Evolutionary conservation across 2,113 vertebrate species (phyloP).

Genomic region (Strix aluco): DNA sequence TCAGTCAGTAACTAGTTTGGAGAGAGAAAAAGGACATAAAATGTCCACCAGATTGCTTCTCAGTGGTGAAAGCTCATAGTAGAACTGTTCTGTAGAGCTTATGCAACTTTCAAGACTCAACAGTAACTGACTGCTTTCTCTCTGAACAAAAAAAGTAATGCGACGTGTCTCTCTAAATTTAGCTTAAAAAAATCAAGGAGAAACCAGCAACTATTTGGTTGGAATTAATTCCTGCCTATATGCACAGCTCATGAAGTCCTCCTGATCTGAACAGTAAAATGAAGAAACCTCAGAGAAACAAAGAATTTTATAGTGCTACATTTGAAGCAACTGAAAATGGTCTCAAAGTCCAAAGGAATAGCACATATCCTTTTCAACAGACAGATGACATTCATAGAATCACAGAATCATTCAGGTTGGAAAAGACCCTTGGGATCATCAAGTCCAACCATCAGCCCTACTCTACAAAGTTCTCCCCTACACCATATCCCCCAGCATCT

Average conservation of each 20-base stretch:
- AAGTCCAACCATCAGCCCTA: too few species aligned
- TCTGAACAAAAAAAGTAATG: background rate
- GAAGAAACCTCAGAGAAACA: background rate
- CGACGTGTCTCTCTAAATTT: background rate
- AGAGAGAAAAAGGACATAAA: constrained; percentile 15
- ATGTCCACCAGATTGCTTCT: constrained; percentile 40
- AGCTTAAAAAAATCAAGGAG: background rate
- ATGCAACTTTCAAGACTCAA: background rate
- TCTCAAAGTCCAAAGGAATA: background rate
- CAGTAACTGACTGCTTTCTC: constrained; percentile 5
- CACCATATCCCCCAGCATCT: too few species aligned
- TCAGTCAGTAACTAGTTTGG: constrained; percentile 38
- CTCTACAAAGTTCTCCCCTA: too few species aligned
- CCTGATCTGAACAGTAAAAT: background rate
- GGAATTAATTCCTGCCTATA: background rate
- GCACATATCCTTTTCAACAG: background rate
- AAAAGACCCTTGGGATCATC: too few species aligned
- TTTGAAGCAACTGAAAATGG: constrained; percentile 9
- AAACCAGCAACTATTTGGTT: background rate
- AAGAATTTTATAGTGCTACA: background rate
- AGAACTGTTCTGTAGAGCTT: constrained; percentile 17
- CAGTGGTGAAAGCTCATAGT: constrained; percentile 10
- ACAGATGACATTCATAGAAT: background rate
- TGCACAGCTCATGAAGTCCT: background rate
- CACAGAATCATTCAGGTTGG: too few species aligned